These are phyloP conservation scores for Canis aureus DNA, from an alignment of 2,113 vertebrate species.

Conservation along the genomic window DNA sequence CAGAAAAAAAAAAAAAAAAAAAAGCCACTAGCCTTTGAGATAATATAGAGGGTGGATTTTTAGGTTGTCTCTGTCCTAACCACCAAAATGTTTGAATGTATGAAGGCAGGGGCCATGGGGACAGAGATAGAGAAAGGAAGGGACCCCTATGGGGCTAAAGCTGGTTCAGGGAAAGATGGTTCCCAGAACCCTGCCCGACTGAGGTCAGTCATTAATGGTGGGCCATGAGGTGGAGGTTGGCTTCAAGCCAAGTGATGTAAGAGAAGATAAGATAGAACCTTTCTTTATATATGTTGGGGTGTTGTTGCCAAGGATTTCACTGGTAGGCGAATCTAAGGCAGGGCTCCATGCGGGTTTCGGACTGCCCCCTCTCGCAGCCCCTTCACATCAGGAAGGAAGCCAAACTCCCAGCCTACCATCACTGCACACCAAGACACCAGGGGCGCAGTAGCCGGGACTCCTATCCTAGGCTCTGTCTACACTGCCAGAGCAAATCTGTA, in stretches of 20 bases:
- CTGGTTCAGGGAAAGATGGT: not conserved
- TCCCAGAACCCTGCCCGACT: not conserved
- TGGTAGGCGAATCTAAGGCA: not conserved
- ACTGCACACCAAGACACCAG: not conserved
- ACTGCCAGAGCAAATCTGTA: not conserved
- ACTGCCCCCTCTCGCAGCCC: not conserved
- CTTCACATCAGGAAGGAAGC: constrained; percentile 18
- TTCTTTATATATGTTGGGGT: not conserved
- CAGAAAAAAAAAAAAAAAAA: constrained; percentile 38
- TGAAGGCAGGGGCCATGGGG: not conserved
- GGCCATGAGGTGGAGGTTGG: not conserved
- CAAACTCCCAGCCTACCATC: not conserved
- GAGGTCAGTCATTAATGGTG: not conserved
- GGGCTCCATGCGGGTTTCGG: not conserved
- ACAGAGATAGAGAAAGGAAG: not conserved
- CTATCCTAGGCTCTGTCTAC: not conserved
- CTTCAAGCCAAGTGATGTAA: not conserved
- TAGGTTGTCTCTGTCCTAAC: not conserved
- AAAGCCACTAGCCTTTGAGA: not conserved
- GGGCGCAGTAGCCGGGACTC: not conserved
- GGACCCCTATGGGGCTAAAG: not conserved
- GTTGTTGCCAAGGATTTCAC: not conserved
- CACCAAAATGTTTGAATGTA: not conserved
- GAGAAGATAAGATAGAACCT: not conserved
- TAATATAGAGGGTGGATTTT: not conserved